Percentiles rank a stretch among this genome's conserved stretches.
phyloP scores from a whole-genome alignment of 2,113 vertebrate genomes.

The Phyllopteryx taeniolatus region DNA sequence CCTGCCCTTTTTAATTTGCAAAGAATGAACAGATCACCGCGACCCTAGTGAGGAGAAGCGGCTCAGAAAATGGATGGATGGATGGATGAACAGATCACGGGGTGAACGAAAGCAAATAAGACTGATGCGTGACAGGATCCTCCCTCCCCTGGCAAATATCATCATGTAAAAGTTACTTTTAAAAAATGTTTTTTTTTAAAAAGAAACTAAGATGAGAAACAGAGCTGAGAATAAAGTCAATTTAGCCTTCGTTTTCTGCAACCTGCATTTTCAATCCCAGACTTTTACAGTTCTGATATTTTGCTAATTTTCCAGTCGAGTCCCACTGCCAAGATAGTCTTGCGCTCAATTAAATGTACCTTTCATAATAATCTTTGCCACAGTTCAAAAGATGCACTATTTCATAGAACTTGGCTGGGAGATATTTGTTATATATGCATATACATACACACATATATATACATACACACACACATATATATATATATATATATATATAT shows the following conservation, averaged over 20 bases:
- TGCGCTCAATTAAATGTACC: neutral
- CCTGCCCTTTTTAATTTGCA: conserved; percentile 24
- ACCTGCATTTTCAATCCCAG: neutral
- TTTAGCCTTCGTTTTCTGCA: neutral
- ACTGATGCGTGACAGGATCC: neutral
- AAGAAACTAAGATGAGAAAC: neutral
- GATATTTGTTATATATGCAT: too few relatives aligned
- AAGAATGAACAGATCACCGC: conserved; percentile 25
- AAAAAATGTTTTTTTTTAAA: neutral
- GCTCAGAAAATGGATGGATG: too few relatives aligned
- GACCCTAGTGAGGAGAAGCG: too few relatives aligned
- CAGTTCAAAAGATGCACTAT: neutral
- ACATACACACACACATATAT: too few relatives aligned
- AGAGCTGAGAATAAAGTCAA: neutral
- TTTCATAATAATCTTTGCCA: neutral
- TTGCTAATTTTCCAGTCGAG: conserved; percentile 8
- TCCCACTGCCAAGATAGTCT: neutral
- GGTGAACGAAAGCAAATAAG: conserved; percentile 3
- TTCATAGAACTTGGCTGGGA: neutral
- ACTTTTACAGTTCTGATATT: neutral
- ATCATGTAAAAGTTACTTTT: neutral
- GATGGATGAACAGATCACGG: conserved; percentile 15
- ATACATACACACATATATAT: too few relatives aligned
- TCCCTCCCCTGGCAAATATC: neutral
- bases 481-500: too few relatives aligned